phyloP scores from a whole-genome alignment of 2,113 vertebrate species.

The Chaenocephalus aceratus region DNA sequence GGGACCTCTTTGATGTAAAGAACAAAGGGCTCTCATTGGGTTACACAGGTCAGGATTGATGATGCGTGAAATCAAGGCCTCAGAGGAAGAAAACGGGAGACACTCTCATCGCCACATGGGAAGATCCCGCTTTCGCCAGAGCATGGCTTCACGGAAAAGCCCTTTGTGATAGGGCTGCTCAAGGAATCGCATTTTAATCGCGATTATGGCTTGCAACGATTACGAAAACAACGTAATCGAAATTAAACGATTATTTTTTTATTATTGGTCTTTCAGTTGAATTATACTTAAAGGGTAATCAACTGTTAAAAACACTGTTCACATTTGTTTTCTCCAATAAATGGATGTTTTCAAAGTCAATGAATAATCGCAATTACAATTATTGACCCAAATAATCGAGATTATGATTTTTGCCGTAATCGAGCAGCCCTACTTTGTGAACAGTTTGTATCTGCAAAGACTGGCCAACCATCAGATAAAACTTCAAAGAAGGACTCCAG shows the following conservation, averaged over 20 bases:
- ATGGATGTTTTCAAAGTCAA: too few relatives aligned
- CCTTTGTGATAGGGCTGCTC: not conserved
- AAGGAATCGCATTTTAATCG: too few relatives aligned
- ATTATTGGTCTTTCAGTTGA: too few relatives aligned
- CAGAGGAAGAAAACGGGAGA: slow-evolving; percentile 22
- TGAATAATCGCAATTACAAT: too few relatives aligned
- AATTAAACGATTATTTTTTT: too few relatives aligned
- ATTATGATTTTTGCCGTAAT: too few relatives aligned
- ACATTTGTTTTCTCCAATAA: too few relatives aligned
- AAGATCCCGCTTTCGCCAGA: slow-evolving; percentile 23
- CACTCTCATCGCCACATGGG: slow-evolving; percentile 28
- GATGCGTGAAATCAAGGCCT: slow-evolving; percentile 65
- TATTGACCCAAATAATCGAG: too few relatives aligned
- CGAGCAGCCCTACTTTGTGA: not conserved
- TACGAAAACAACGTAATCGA: too few relatives aligned
- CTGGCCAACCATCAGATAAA: slow-evolving; percentile 1
- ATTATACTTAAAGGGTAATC: too few relatives aligned
- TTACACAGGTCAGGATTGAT: slow-evolving; percentile 74
- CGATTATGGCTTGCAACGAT: too few relatives aligned
- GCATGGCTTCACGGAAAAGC: not conserved
- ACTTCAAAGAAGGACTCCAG: slow-evolving; percentile 35
- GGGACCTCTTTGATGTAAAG: slow-evolving; percentile 65
- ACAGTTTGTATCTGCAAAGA: not conserved
- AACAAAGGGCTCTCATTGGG: slow-evolving; percentile 72
- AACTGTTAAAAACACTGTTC: too few relatives aligned